Base-by-base conservation (phyloP, 2,888 invertebrate genomes). In the Diplazon laetatorius region DNA sequence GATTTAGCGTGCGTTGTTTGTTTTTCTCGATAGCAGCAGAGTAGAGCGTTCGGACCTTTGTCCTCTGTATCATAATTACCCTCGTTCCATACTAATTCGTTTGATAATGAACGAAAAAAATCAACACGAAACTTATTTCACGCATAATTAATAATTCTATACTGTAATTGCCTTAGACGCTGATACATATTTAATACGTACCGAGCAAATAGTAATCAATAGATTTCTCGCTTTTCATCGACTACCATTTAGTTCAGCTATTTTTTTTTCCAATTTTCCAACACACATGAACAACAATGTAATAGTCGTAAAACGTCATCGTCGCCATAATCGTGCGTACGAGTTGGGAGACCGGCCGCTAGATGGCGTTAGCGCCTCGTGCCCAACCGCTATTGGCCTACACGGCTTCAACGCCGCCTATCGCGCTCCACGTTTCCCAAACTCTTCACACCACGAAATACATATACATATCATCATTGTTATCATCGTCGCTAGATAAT, bases 171-270 rank as follows among this genome's bases (percentile, higher is more conserved):
- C 52, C 30, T n/a, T 52, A 30, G 52, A 25, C 14, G 65, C 52
- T 55, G 30, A 73, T 57, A 59, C 16, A 70, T n/a, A n/a, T n/a
- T n/a, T n/a, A n/a, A n/a, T n/a, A n/a, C n/a, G n/a, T n/a, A n/a
- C n/a, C 37, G 25, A 74, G n/a, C 52, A 25, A 52, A 52, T 2
- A 14, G 52, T 52, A 52, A 52, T 73, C n/a, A 20, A 69, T 78
- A 74, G 73, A 70, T 57, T 37, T 78, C 44, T 74, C 59, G 73
- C 78, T 78, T 74, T 59, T 25, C n/a, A 70, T 12, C 10, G 63
- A 52, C 37, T 63, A 42, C 72, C 55, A 46, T 69, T 63, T 63
- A 63, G 68, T 68, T 77, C 57, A 63, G 76, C 72, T 71, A 65
- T 59, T 42, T 73, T 69, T 16, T 65, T 65, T 48, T 16, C 37